Conservation (phyloP, 2,113 vertebrate species). For the Anolis carolinensis region DNA sequence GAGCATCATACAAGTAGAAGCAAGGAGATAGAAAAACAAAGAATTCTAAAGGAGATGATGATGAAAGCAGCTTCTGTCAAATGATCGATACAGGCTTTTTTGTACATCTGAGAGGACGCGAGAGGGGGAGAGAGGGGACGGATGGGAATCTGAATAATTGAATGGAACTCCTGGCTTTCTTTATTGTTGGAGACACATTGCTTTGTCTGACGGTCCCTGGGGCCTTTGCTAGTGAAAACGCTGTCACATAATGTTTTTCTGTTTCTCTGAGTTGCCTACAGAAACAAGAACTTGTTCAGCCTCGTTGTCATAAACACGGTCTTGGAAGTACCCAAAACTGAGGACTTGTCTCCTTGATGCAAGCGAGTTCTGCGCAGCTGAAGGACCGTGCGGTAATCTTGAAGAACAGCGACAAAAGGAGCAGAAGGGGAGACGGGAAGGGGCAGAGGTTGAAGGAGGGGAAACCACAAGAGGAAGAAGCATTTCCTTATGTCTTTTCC, state of each 20-base stretch:
- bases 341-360: not conserved
- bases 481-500: not conserved
- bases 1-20: conserved; percentile 33
- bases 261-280: conserved; percentile 43
- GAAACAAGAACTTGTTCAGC: conserved; percentile 16
- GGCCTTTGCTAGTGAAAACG: conserved; percentile 51
- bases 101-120: not conserved
- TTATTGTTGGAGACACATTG: conserved; percentile 46
- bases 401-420: conserved; percentile 20
- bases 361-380: not conserved
- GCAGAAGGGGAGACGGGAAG: not conserved
- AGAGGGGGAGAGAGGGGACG: not conserved
- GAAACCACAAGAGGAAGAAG: too few species aligned
- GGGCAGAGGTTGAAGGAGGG: not conserved
- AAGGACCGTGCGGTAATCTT: not conserved
- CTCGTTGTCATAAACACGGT: conserved; percentile 15
- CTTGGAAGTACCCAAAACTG: not conserved
- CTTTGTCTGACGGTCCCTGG: conserved; percentile 58
- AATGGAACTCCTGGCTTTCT: conserved; percentile 49
- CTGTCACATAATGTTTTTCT: conserved; percentile 59
- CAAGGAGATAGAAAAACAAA: not conserved
- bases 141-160: conserved; percentile 67
- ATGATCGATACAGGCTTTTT: conserved; percentile 38
- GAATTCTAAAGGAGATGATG: conserved; percentile 15
- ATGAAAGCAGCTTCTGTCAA: conserved; percentile 38